A percentile compares a stretch with the other conserved stretches of the same genome.
phyloP scores from a whole-genome alignment of 2,113 vertebrate genomes.

The Hippolais icterina region DNA sequence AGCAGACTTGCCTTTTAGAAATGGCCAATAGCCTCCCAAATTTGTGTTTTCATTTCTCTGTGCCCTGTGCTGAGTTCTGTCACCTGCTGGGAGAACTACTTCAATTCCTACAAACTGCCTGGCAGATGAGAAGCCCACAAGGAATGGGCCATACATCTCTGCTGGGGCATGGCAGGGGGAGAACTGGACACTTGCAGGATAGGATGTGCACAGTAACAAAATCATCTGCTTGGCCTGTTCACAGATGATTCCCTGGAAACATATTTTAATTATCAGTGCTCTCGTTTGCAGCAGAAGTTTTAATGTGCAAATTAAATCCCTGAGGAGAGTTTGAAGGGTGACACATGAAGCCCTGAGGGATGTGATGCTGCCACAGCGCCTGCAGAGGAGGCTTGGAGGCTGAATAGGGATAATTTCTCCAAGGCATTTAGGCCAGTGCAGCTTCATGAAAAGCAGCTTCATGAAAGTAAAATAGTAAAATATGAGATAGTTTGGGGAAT shows the following conservation, averaged over 20 bases:
- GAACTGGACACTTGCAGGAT: background rate
- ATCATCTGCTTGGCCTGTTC: background rate
- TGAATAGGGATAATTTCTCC: background rate
- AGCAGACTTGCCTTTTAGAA: background rate
- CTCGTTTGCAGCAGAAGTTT: constrained; percentile 9
- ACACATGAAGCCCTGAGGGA: background rate
- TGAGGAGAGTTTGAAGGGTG: background rate
- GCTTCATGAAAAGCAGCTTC: background rate
- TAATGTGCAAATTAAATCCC: constrained; percentile 4
- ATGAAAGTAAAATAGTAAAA: background rate
- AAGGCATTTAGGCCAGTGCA: background rate
- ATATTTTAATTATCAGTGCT: constrained; percentile 14
- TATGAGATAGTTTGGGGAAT: background rate
- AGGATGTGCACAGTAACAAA: background rate
- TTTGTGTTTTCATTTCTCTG: background rate
- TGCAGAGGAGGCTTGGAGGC: background rate
- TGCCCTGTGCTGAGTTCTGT: background rate
- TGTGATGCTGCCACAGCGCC: background rate
- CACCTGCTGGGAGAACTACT: background rate
- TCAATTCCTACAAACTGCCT: background rate
- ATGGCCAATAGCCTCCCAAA: background rate
- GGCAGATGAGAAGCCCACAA: background rate
- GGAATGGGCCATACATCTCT: background rate
- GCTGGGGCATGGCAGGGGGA: background rate
- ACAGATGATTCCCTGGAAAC: background rate